Evolutionary conservation across 2,113 vertebrate species (phyloP), one percentile per base, ranked within the genome.

Genomic region (Sturnus vulgaris): DNA sequence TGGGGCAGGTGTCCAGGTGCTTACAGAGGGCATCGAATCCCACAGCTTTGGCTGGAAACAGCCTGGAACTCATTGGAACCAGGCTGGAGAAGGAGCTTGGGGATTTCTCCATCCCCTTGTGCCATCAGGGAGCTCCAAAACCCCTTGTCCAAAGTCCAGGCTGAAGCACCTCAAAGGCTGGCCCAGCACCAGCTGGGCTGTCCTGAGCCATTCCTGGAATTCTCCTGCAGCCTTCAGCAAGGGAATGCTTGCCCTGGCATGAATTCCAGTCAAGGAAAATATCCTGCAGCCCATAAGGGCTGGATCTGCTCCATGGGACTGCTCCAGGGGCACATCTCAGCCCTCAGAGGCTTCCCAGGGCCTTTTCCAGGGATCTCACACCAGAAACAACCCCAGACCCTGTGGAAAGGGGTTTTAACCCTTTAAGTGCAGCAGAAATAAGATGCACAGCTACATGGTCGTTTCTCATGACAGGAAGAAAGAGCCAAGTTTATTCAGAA

Each of bases 31-130:
- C 56, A 19, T 19, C 52, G 55, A 64, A 76, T 39, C 63, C 49
- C 47, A 3, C 2, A 21, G 39, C 31, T 80, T 28, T 14, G 52
- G 0, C 49, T 87, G 73, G 76, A 47, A 61, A 57, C 8, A 47
- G 70, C 5, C 50, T 49, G 42, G 42, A 57, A 4, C 7, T 30
- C 25, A 0, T 1, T 2, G 7, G 46, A 63, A 68, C 27, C 25
- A 20, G 31, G 13, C 53, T 42, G 68, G 30, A 66, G 57, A 63
- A 23, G 7, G 11, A 8, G 3, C 5, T 0, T 0, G 0, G 25
- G 55, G 19, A 1, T 47, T 56, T 53, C 50, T 78, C 46, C 50
- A 11, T 7, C 40, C 40, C 10, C 33, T 18, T 23, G 28, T 0
- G 19, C 33, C 49, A n/a, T 15, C 19, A 24, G 13, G 40, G 40